A percentile compares a stretch with the other conserved stretches of the same genome.
Conservation (phyloP, 1,140 invertebrate species). For the Drosophila lowei region DNA sequence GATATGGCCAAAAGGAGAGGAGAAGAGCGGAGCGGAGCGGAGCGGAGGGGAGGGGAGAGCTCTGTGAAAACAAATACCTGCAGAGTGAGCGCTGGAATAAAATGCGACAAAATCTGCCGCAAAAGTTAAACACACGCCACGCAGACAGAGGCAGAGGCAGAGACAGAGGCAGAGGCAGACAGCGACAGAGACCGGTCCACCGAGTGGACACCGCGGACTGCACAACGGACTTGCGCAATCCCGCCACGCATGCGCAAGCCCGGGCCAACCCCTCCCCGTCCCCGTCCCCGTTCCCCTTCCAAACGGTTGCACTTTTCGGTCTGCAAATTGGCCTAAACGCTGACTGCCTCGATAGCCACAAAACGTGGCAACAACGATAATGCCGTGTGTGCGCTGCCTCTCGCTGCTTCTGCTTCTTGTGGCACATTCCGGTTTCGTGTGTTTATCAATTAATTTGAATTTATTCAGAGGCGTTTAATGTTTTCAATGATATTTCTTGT, state of each 20-base stretch:
- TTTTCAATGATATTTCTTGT: slow-evolving; percentile 59
- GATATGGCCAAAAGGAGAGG: slow-evolving; percentile 21
- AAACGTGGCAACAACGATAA: slow-evolving; percentile 65
- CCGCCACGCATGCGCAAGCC: slow-evolving; percentile 61
- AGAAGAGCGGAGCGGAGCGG: background rate
- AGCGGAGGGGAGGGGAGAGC: background rate
- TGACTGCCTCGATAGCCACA: slow-evolving; percentile 65
- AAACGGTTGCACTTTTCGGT: slow-evolving; percentile 69
- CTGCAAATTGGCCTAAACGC: slow-evolving; percentile 77
- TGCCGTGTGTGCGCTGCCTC: slow-evolving; percentile 28
- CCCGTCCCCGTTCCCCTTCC: background rate
- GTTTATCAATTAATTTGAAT: slow-evolving; percentile 80
- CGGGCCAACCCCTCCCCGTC: slow-evolving; percentile 3
- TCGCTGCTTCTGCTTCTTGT: background rate
- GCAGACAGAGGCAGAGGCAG: slow-evolving; percentile 10
- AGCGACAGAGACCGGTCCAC: slow-evolving; percentile 17
- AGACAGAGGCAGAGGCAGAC: slow-evolving; percentile 7
- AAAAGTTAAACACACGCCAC: slow-evolving; percentile 48
- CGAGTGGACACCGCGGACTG: slow-evolving; percentile 25
- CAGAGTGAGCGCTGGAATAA: slow-evolving; percentile 19
- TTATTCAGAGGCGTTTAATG: slow-evolving; percentile 81
- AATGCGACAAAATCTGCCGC: slow-evolving; percentile 77
- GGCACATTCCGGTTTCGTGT: slow-evolving; percentile 41
- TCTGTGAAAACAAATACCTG: slow-evolving; percentile 66
- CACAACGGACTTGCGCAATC: slow-evolving; percentile 66